Evolutionary conservation across 2,888 invertebrate species (phyloP), one percentile per base, ranked within the genome.

Genomic region (Agonopterix heracliana): DNA sequence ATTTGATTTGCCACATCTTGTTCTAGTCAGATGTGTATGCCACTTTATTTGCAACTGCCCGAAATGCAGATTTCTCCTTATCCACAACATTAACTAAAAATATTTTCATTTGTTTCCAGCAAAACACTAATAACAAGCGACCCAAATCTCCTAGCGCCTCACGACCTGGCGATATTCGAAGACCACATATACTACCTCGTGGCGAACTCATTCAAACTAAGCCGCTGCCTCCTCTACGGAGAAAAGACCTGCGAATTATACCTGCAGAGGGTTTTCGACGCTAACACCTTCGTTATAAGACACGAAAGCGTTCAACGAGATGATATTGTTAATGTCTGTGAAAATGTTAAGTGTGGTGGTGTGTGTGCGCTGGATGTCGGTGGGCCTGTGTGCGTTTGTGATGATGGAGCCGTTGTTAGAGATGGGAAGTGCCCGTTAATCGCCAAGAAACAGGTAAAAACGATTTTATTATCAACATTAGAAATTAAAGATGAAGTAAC

Each of bases 111-210:
- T 46, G 41, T 42, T 67, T 66, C 1, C 66, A 84, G 90, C 14
- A 79, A 70, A 55, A 74, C 77, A 0, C 66, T 91, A 38, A 61
- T 90, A 38, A 74, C 76, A 9, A 80, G 81, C 53, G 78, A 85
- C 17, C 71, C 79, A 0, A 73, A 89, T 1, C 71, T 91, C 0
- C 71, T 80, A 47, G 87, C 90, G 36, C 93, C 95, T 0, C 89
- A 91, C 42, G 92, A 92, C 0, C 72, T 96, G 14, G 91, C 90
- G 4, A 83, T 96, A 42, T 94, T 93, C 71, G 95, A 95, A 69
- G 93, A 95, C 71, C 87, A 92, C 55, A 80, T 96, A 1, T 97
- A 94, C 75, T 95, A 94, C 89, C 74, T 92, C 0, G 89, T 86
- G 3, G 81, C 85, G 0, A 89, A 89, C 45, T 75, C 89, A 1